These are phyloP conservation scores for Hippopotamus amphibius DNA, from an alignment of 2,113 vertebrate species.

Conservation along the genomic window DNA sequence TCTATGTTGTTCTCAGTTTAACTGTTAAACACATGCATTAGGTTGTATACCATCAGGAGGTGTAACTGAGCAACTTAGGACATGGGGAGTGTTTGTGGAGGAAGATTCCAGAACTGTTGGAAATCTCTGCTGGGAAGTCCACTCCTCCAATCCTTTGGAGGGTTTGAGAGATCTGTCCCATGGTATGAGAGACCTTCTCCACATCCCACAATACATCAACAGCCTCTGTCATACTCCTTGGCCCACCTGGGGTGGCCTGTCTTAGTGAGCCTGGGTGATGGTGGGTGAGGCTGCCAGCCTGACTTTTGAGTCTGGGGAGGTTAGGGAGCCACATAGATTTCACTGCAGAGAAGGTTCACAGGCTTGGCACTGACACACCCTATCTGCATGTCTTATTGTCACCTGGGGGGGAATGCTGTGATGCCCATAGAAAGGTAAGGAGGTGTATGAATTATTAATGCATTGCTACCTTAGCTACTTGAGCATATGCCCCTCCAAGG, in stretches of 20 bases:
- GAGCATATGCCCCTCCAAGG: background rate
- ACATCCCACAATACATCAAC: background rate
- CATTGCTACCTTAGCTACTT: background rate
- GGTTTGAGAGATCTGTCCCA: background rate
- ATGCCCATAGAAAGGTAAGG: background rate
- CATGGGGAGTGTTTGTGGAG: background rate
- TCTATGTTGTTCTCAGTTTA: background rate
- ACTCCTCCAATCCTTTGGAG: background rate
- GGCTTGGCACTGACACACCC: background rate
- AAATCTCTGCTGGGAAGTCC: background rate
- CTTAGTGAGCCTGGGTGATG: background rate
- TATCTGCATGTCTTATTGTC: background rate
- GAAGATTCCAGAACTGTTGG: background rate
- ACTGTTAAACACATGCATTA: background rate
- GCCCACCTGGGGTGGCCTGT: background rate
- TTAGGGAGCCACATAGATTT: background rate
- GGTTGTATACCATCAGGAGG: background rate
- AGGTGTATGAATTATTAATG: background rate
- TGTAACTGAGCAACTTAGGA: background rate
- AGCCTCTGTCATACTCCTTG: background rate
- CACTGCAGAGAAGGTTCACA: background rate
- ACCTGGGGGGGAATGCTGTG: background rate
- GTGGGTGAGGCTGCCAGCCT: background rate
- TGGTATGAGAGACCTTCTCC: background rate
- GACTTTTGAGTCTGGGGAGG: background rate